Conservation (phyloP, 2,797 vertebrate species). For the Dipus sagitta region DNA sequence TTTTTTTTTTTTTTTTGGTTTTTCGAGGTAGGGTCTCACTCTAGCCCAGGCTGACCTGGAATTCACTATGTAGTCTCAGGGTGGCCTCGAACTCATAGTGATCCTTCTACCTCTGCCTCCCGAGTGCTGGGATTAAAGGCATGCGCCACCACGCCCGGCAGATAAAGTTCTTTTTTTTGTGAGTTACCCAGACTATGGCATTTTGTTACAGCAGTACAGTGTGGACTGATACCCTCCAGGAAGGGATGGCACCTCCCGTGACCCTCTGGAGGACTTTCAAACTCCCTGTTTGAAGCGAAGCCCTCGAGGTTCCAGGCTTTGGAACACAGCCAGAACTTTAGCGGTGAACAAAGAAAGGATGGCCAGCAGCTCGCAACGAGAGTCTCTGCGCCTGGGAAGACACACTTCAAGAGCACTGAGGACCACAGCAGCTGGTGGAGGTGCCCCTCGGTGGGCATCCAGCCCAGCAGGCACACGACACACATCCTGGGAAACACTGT, state of each 20-base stretch:
- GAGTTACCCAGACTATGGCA: background rate
- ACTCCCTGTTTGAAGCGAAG: background rate
- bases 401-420: background rate
- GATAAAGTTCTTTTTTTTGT: background rate
- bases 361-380: background rate
- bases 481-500: background rate
- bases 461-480: background rate
- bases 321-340: background rate
- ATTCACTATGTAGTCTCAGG: no score
- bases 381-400: background rate
- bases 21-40: no score
- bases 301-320: background rate
- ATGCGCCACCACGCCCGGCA: no score
- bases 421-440: background rate
- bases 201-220: background rate
- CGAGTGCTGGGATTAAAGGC: no score
- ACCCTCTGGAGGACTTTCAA: background rate
- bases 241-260: background rate
- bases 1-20: no score
- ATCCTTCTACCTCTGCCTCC: no score
- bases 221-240: background rate
- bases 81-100: no score
- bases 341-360: background rate
- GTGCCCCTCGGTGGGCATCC: rapidly evolving
- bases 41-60: no score